Base-by-base conservation (phyloP, 1,140 invertebrate genomes). In the Rhyzopertha dominica region DNA sequence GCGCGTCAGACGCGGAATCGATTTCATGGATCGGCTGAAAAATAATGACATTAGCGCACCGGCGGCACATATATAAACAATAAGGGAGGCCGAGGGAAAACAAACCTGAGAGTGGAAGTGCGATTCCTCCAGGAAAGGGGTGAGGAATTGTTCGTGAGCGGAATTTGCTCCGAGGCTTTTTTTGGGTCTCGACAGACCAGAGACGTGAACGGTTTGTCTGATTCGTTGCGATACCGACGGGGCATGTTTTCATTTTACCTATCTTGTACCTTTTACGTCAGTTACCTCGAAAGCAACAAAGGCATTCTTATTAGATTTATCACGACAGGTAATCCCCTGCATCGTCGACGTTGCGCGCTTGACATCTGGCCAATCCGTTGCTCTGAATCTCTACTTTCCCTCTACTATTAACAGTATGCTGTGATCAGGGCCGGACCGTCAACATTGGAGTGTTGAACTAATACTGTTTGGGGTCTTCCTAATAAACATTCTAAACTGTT, bases 11-110 rank as follows among this genome's bases (percentile, higher is more conserved):
- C 34, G 43, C 20, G 22, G 49, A 56, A 58, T 58, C 51, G 54
- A 56, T 61, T 52, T 41, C 55, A 53, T 43, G 51, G 54, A 61
- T 59, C 47, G 50, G 26, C 44, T 58, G 55, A 54, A 65, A 65
- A 63, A 63, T 65, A 65, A 65, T 65, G 60, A 61, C 54, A 65
- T 63, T 62, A 63, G 54, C 47, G 54, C 58, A 54, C 54, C 44
- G 39, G 45, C 39, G 41, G 41, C 18, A 18, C 45, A 52, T 52
- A 54, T 53, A 66, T 57, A 62, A 65, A 65, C 59, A 65, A 66
- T 60, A 63, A 60, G 56, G 54, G 49, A 53, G 45, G 37, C 40
- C 41, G 52, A 52, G 49, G 55, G 48, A 59, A 62, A 61, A 58
- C 51, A 56, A 50, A 56, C 58, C 56, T 39, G 49, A 55, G 48